Evolutionary conservation across 2,113 vertebrate species (phyloP).

Genomic region (Clarias batrachus): DNA sequence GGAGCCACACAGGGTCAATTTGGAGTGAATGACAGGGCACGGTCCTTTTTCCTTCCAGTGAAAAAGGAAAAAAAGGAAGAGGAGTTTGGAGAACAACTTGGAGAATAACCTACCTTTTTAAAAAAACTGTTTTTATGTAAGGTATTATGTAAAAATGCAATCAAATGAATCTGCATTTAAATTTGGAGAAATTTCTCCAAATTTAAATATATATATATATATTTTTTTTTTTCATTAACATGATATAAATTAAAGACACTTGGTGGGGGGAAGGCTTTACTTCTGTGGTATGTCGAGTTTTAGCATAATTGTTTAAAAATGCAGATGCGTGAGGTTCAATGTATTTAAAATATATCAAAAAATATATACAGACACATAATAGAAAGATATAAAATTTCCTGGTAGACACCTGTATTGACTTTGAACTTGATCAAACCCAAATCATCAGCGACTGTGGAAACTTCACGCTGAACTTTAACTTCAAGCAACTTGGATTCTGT

Average conservation of each 20-base stretch:
- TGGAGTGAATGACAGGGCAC: not conserved
- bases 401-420: too few species aligned
- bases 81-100: not conserved
- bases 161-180: not conserved
- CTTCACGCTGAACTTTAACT: too few species aligned
- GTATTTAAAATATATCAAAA: too few species aligned
- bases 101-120: not conserved
- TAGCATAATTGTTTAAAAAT: conserved; percentile 9
- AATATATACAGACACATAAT: too few species aligned
- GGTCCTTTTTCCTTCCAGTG: not conserved
- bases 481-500: too few species aligned
- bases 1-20: not conserved
- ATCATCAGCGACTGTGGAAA: too few species aligned
- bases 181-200: too few species aligned
- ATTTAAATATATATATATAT: too few species aligned
- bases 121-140: not conserved
- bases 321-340: too few species aligned
- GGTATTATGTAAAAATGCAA: not conserved
- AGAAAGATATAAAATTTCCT: too few species aligned
- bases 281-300: conserved; percentile 11
- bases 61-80: not conserved
- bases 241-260: not conserved
- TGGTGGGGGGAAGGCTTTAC: conserved; percentile 7
- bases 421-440: too few species aligned
- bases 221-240: too few species aligned